These are phyloP conservation scores for Eristalinus sepulchralis DNA, from an alignment of 2,888 invertebrate genomes.

Conservation along the genomic window DNA sequence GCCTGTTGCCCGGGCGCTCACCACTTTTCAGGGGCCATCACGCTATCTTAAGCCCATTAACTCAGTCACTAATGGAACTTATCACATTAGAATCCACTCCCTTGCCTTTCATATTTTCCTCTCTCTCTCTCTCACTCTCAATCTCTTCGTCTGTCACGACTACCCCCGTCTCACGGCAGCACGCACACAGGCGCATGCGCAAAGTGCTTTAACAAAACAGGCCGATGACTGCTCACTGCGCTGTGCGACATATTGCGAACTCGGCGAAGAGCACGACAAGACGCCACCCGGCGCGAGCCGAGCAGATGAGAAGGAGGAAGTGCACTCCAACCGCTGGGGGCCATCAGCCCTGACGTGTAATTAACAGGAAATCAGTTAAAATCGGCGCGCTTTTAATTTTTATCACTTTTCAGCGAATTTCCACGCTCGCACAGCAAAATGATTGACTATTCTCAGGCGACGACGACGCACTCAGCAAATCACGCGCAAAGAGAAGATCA, in stretches of 20 bases:
- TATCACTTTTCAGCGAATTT: constrained; percentile 17
- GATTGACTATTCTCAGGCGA: constrained; percentile 36
- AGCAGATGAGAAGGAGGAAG: constrained; percentile 7
- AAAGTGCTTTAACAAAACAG: constrained; percentile 24
- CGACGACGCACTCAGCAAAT: neutral
- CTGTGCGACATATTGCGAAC: neutral
- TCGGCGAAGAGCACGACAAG: neutral
- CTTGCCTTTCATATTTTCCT: constrained; percentile 55
- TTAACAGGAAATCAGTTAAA: constrained; percentile 63
- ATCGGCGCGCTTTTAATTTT: constrained; percentile 46
- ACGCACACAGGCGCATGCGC: neutral
- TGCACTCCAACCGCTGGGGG: constrained; percentile 15
- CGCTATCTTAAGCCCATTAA: constrained; percentile 77
- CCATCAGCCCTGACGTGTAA: constrained; percentile 32
- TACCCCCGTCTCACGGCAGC: neutral
- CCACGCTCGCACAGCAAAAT: neutral
- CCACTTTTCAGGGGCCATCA: constrained; percentile 68
- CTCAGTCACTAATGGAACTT: constrained; percentile 81
- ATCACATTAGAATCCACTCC: constrained; percentile 75
- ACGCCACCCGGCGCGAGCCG: neutral
- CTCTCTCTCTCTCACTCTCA: neutral
- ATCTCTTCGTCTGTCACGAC: neutral
- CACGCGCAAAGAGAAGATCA: neutral
- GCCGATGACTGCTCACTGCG: constrained; percentile 41
- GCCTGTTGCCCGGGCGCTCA: constrained; percentile 60